Conservation (phyloP, 2,113 vertebrate species). For the Irena cyanogastra region DNA sequence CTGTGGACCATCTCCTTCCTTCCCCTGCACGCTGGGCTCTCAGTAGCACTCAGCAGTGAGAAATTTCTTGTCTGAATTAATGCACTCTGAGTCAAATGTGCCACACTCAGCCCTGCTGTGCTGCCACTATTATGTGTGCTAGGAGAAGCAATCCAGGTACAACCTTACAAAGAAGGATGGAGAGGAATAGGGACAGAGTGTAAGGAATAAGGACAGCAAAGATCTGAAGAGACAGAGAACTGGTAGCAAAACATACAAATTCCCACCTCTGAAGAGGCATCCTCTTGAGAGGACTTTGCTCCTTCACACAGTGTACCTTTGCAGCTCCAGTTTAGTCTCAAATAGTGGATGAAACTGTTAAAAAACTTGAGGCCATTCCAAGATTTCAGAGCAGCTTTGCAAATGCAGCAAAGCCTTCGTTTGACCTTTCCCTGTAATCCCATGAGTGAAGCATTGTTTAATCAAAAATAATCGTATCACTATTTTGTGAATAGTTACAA, state of each 20-base stretch:
- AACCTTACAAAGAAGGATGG: not conserved
- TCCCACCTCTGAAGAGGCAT: not conserved
- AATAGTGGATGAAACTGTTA: not conserved
- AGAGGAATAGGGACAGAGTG: not conserved
- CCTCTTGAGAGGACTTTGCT: not conserved
- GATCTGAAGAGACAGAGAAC: not conserved
- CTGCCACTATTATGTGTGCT: not conserved
- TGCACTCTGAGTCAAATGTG: not conserved
- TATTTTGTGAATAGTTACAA: not conserved
- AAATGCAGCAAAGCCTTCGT: conserved; percentile 13
- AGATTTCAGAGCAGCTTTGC: not conserved
- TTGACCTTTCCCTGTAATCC: conserved; percentile 12
- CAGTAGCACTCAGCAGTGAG: not conserved
- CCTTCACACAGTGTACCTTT: not conserved
- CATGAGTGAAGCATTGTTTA: not conserved
- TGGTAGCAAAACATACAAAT: not conserved
- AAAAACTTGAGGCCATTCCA: not conserved
- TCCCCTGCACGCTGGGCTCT: not conserved
- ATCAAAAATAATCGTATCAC: not conserved
- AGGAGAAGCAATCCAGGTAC: not conserved
- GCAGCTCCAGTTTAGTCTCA: not conserved
- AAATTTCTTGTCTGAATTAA: not conserved
- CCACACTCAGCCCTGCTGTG: accelerated
- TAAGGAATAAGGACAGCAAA: not conserved
- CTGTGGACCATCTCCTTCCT: not conserved